Percentiles rank a stretch among this genome's conserved stretches.
phyloP scores from a whole-genome alignment of 2,113 vertebrate species.

The Phyllopteryx taeniolatus region DNA sequence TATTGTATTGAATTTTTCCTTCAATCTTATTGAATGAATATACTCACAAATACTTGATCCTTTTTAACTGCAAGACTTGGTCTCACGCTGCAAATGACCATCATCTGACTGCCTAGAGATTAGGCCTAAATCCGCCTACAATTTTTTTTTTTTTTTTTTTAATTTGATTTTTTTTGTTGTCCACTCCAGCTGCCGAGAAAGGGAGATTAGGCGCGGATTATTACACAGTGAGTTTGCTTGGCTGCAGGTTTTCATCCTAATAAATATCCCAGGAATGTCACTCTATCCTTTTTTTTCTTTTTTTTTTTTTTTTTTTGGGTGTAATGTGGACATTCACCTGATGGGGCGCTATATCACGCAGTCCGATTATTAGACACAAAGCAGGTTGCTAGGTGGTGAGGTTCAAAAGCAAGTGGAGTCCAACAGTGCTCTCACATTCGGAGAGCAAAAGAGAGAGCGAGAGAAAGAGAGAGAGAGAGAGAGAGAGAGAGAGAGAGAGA shows the following conservation, averaged over 20 bases:
- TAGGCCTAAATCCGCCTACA: constrained; percentile 26
- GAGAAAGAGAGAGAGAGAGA: too few species aligned
- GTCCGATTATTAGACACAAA: constrained; percentile 1
- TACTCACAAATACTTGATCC: not conserved
- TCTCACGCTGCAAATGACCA: constrained; percentile 14
- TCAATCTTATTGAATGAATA: not conserved
- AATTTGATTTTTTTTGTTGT: constrained; percentile 13
- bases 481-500: not conserved
- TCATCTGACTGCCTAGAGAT: constrained; percentile 25
- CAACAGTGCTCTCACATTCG: constrained; percentile 2
- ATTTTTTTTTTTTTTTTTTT: constrained; percentile 3
- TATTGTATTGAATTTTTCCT: not conserved
- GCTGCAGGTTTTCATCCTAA: constrained; percentile 57
- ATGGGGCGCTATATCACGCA: constrained; percentile 53
- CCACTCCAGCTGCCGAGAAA: constrained; percentile 24
- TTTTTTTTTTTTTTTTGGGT: constrained; percentile 1
- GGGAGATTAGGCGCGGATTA: constrained; percentile 63
- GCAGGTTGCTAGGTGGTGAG: constrained; percentile 47
- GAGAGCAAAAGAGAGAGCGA: too few species aligned
- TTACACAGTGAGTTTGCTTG: constrained; percentile 50
- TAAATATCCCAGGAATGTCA: constrained; percentile 68
- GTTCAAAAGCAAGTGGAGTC: constrained; percentile 8
- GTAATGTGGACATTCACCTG: constrained; percentile 16
- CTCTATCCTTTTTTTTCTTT: constrained; percentile 33
- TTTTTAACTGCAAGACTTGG: not conserved